Evolutionary conservation across 2,797 vertebrate species (phyloP).

Genomic region (Peromyscus attwateri): DNA sequence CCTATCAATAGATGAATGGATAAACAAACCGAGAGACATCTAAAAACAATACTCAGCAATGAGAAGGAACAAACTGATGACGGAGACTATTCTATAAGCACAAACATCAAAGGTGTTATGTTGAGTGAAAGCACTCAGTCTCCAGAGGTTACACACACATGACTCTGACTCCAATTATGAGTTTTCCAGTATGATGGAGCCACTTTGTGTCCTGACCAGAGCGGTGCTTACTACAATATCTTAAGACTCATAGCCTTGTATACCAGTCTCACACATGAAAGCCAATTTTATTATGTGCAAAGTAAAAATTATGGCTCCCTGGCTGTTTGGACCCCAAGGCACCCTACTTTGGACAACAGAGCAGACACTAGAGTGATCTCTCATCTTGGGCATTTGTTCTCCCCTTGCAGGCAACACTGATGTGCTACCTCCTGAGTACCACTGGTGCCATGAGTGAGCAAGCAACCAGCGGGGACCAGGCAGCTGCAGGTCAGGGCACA

Average conservation of each 20-base stretch:
- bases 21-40: neutral
- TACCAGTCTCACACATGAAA: neutral
- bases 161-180: neutral
- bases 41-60: neutral
- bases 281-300: slow-evolving; percentile 10
- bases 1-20: neutral
- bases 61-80: slow-evolving; percentile 37
- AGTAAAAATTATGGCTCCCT: slow-evolving; percentile 3
- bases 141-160: neutral
- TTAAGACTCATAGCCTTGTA: slow-evolving; percentile 5
- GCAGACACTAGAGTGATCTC: neutral
- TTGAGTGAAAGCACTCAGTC: slow-evolving; percentile 2
- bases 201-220: neutral
- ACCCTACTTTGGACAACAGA: slow-evolving; percentile 36
- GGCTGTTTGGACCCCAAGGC: neutral
- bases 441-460: neutral
- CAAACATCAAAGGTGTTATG: neutral
- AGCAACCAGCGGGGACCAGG: neutral
- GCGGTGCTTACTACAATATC: neutral
- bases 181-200: neutral
- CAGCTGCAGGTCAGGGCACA: neutral
- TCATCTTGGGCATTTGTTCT: slow-evolving; percentile 46
- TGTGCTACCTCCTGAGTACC: slow-evolving; percentile 59
- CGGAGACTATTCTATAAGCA: neutral
- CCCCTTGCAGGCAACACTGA: slow-evolving; percentile 54